These are phyloP conservation scores for Sula dactylatra DNA, from an alignment of 2,113 vertebrate genomes.

Conservation along the genomic window DNA sequence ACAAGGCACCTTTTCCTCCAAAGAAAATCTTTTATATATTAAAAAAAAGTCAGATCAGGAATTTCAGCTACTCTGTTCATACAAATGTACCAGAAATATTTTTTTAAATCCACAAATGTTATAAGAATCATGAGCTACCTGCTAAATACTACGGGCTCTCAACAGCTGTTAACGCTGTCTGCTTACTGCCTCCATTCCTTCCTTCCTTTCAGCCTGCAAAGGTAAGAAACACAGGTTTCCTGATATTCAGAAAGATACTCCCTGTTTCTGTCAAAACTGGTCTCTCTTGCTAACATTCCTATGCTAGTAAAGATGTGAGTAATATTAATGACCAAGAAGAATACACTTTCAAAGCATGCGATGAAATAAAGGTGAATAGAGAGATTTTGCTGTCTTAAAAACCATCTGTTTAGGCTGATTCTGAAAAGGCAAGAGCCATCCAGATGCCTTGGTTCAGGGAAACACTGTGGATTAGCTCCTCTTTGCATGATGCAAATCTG, in stretches of 20 bases:
- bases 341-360: fast-evolving
- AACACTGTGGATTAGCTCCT: neutral
- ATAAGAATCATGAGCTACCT: neutral
- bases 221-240: neutral
- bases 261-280: neutral
- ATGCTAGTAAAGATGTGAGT: neutral
- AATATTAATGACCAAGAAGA: neutral
- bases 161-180: neutral
- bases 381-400: neutral
- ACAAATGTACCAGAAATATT: neutral
- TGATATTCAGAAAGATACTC: neutral
- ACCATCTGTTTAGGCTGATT: neutral
- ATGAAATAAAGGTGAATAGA: neutral
- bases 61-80: neutral
- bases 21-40: neutral
- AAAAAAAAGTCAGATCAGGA: neutral
- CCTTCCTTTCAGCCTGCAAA: neutral
- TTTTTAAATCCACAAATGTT: neutral
- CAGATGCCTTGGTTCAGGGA: neutral
- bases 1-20: neutral
- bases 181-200: neutral
- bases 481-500: neutral
- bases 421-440: neutral
- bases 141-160: neutral
- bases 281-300: neutral